Conservation (phyloP, 2,797 vertebrate genomes). For the Neosilurus hyrtlii region DNA sequence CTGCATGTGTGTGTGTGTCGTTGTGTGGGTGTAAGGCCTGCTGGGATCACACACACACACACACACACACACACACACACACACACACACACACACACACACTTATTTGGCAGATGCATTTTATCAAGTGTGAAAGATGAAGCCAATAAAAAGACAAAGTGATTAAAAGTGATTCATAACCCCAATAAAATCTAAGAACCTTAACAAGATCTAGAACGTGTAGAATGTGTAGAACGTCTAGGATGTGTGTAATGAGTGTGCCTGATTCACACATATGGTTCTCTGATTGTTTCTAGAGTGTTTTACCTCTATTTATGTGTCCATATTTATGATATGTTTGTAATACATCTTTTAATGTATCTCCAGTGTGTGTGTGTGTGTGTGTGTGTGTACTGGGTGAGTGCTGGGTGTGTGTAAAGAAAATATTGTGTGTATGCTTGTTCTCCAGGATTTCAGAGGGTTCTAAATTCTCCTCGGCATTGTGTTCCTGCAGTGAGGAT, state of each 20-base stretch:
- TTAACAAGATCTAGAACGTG: not conserved
- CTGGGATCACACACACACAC: not conserved
- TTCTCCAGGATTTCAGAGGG: not conserved
- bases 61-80: not conserved
- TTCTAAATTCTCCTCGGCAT: not conserved
- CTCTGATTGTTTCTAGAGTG: not conserved
- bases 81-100: constrained; percentile 1
- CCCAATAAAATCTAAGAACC: constrained; percentile 12
- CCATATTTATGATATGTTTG: not conserved
- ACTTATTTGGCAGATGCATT: constrained; percentile 26
- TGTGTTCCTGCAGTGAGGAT: not conserved
- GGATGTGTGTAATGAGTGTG: not conserved
- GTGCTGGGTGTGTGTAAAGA: not conserved
- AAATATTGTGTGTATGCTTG: too few relatives aligned
- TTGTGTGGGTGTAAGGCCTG: constrained; percentile 24
- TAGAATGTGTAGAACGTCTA: not conserved
- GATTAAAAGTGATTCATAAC: constrained; percentile 29
- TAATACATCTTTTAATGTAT: not conserved
- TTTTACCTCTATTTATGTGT: not conserved
- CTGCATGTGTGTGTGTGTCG: not conserved
- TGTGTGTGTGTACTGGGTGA: too few relatives aligned
- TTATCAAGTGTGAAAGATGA: not conserved
- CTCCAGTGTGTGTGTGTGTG: not conserved
- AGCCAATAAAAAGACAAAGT: constrained; percentile 11
- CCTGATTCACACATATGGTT: not conserved